Evolutionary conservation across 2,113 vertebrate species (phyloP).

Genomic region (Elephantulus edwardii): DNA sequence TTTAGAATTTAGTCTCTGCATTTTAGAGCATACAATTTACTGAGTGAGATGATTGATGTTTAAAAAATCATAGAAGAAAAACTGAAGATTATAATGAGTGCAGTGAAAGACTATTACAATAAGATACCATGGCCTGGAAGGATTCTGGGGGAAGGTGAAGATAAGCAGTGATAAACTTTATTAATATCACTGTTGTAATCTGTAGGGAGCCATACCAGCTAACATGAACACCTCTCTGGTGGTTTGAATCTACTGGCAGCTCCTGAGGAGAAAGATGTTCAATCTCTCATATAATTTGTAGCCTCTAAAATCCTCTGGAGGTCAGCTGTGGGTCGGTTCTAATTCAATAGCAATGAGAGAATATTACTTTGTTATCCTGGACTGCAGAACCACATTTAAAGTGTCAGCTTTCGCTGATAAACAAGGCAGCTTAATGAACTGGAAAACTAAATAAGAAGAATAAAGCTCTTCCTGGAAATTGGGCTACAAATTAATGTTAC

Average conservation of each 20-base stretch:
- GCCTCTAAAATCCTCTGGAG: too few species aligned
- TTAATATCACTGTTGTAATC: neutral
- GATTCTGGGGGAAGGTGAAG: neutral
- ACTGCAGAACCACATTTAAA: too few species aligned
- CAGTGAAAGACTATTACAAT: neutral
- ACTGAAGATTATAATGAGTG: neutral
- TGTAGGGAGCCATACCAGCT: too few species aligned
- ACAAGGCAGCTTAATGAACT: neutral
- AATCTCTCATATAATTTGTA: too few species aligned
- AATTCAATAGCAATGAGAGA: too few species aligned
- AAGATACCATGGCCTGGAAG: neutral
- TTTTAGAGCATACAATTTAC: neutral
- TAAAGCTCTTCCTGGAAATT: neutral
- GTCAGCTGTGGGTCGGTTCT: too few species aligned
- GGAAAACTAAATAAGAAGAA: neutral
- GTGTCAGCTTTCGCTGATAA: neutral
- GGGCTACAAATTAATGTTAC: neutral
- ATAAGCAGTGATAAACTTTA: neutral
- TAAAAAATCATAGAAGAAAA: neutral
- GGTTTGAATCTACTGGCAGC: too few species aligned
- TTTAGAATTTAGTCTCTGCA: neutral
- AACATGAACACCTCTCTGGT: too few species aligned
- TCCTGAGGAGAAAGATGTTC: too few species aligned
- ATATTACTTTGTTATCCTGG: too few species aligned
- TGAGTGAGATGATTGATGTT: neutral